Evolutionary conservation across 2,888 invertebrate genomes (phyloP), one percentile per base, ranked within the genome.

Genomic region (Diaphora mendica): DNA sequence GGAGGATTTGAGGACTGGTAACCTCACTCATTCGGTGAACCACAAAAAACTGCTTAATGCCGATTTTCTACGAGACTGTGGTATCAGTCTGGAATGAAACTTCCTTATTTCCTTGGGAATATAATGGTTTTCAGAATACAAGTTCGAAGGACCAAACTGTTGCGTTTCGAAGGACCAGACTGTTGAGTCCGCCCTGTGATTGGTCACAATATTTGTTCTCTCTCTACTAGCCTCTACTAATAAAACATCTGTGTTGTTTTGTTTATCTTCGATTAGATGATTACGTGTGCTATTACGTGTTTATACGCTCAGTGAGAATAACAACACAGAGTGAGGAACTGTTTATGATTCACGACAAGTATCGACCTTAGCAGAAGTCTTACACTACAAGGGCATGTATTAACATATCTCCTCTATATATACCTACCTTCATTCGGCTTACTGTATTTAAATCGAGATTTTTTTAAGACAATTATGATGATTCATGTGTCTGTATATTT

Each of bases 281-380:
- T 77, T 80, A 69, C 71, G 72, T 84, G 64, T 70, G 35, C 69
- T 30, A 77, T 82, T 82, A 77, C 75, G 78, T 66, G 70, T 75
- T 51, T 69, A 71, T 68, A 71, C n/a, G 74, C 73, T 75, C 11
- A 65, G 35, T 26, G 33, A 64, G 74, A 80, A 84, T 77, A 83
- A 76, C 72, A 82, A 79, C 64, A 75, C 65, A 68, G 48, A 48
- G 68, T 71, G 64, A 69, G 72, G 71, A 79, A 75, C 72, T 78
- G 78, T 76, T 85, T 82, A 73, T 78, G 73, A 85, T 82, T 81
- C 79, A 76, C 78, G 69, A 72, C 75, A 55, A 68, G 78, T 73
- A 73, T 68, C 81, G 76, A 84, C 81, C 79, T 83, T 75, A 72
- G 42, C 68, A 70, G 74, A 81, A 85, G 75, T 77, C 81, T 83